Conservation (phyloP, 2,797 vertebrate genomes). For the Liparis tanakae region DNA sequence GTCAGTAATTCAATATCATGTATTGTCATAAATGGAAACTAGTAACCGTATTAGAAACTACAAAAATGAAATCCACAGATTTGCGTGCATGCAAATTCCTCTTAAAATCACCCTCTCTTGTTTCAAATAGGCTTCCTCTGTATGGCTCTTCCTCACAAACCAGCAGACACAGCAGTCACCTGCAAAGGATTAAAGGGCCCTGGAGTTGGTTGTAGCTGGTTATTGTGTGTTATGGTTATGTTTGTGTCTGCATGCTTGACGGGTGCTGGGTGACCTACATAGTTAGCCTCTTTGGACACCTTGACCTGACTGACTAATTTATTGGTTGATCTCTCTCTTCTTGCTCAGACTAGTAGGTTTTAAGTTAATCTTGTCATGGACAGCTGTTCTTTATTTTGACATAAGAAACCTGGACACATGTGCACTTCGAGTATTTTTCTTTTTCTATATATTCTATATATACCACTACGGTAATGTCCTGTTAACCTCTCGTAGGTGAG, state of each 20-base stretch:
- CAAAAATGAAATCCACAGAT: background rate
- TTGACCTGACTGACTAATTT: conserved; percentile 29
- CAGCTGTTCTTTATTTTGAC: background rate
- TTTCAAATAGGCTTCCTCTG: conserved; percentile 29
- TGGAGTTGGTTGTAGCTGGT: conserved; percentile 40
- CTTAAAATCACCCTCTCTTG: conserved; percentile 22
- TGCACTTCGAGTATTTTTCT: background rate
- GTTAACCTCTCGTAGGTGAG: background rate
- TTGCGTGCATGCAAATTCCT: conserved; percentile 6
- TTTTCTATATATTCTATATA: too few species aligned
- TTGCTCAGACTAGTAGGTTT: conserved; percentile 4
- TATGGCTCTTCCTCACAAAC: conserved; percentile 26
- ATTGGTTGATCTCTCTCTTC: conserved; percentile 15
- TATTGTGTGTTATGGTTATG: conserved; percentile 56
- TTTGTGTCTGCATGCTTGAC: conserved; percentile 31
- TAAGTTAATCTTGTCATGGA: background rate
- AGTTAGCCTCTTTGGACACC: conserved; percentile 30
- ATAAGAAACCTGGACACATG: background rate
- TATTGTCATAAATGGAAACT: background rate
- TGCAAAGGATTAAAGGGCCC: conserved; percentile 75
- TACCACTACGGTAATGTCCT: too few species aligned
- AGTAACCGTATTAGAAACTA: conserved; percentile 2
- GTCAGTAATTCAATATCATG: background rate
- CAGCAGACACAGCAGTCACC: conserved; percentile 68
- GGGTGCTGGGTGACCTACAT: conserved; percentile 36